Evolutionary conservation across 1,140 invertebrate genomes (phyloP), one percentile per base, ranked within the genome.

Genomic region (Drosophila pandora): DNA sequence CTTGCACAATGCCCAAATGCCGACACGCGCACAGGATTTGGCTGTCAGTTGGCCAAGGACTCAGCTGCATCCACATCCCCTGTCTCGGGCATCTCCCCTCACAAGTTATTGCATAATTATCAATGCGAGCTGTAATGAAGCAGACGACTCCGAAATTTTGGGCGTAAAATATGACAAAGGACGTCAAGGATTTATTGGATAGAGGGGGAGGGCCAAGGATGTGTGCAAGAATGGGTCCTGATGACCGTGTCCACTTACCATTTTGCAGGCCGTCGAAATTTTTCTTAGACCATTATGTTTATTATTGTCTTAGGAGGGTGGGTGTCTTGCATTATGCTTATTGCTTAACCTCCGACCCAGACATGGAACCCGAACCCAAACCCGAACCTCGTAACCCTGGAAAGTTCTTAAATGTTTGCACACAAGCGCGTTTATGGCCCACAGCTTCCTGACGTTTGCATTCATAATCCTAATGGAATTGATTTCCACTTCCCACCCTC

Each of bases 401-500:
- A 58, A 45, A 13, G 55, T 56, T 39, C 76, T 75, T 79, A 79
- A 88, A 87, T 87, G 72, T 87, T 88, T 87, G 83, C 83, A 87
- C 83, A 88, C 79, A 88, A 88, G 79, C 83, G 83, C 82, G 83
- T 87, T 88, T 88, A 88, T 88, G 61, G 83, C 63, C 68, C 83
- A 32, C 78, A 82, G 83, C 83, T 73, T 79, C 60, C 63, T 73
- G 83, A 74, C 65, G 83, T 83, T 83, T 89, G 83, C 84, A 79
- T 83, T 83, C 83, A 88, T 88, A 88, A 88, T 88, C 83, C 83
- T 88, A 88, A 88, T 88, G 83, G 79, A 88, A 88, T 88, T 88
- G 83, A 88, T 88, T 88, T 83, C 60, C 22, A 39, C 41, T 34
- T 7, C 37, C 25, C 41, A 8, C 10, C 23, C 39, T 39, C 28